Base-by-base conservation (phyloP, 2,797 vertebrate genomes). In the Zalophus californianus region DNA sequence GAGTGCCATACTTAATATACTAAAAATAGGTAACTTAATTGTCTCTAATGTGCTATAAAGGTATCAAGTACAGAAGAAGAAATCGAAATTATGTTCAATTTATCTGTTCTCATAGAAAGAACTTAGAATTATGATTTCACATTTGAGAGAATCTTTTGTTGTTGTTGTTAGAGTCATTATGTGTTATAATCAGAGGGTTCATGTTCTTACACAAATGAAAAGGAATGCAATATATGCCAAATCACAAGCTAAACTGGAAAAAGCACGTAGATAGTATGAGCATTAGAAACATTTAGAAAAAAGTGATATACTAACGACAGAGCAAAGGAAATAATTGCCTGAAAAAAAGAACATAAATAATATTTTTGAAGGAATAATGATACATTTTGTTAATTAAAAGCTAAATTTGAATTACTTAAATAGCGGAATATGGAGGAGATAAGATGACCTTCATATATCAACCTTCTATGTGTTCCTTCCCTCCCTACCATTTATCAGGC, bases 11-110 rank as follows among this genome's bases (percentile, higher is more conserved):
- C 44, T 15, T 79, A 23, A 48, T 80, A 75, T 77, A 20, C 82
- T 48, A 54, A 82, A 90, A 91, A 58, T 54, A 84, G 38, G n/a
- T n/a, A 84, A 16, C 32, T 83, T 95, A 92, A 91, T 91, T 93
- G 29, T 80, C 75, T 72, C 84, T 68, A 82, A 23, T 91, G 11
- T 68, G 23, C 50, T 60, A 15, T 58, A 77, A 92, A 84, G 25
- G 6, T 89, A 66, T 50, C 44, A 84, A 66, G 15, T 68, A 80
- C 29, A 87, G n/a, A 92, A 78, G 29, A 1, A 80, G 23, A 96
- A 94, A 85, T 92, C 13, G 44, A 96, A 97, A 54, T 87, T 82
- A n/a, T 58, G 14, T 75, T 84, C 48, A 62, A 15, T 91, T 70
- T 80, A 60, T 75, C 18, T 86, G 6, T 94, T 92, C 64, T 91